A percentile compares a stretch with the other conserved stretches of the same genome.
phyloP scores from a whole-genome alignment of 2,888 invertebrate species.

The Caenorhabditis imperialis region DNA sequence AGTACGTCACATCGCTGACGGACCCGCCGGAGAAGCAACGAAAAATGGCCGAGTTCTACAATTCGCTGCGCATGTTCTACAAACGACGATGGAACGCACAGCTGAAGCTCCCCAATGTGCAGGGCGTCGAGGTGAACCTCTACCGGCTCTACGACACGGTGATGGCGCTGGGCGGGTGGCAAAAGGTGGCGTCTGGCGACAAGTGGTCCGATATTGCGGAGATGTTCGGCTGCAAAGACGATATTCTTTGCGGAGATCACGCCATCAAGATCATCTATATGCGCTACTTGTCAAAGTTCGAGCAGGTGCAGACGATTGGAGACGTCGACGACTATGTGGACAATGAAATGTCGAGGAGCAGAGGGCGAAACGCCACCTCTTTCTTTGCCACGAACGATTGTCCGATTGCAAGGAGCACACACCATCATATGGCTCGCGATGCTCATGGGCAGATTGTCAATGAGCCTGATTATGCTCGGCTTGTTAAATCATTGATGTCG shows the following conservation, averaged over 20 bases:
- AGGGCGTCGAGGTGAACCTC: constrained; percentile 92
- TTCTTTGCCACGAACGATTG: constrained; percentile 71
- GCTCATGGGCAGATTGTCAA: constrained; percentile 56
- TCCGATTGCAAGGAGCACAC: constrained; percentile 61
- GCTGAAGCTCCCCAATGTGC: constrained; percentile 85
- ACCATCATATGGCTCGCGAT: constrained; percentile 51
- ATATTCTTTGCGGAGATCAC: constrained; percentile 90
- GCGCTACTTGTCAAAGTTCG: constrained; percentile 74
- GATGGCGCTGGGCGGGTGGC: constrained; percentile 92
- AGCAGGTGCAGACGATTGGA: constrained; percentile 73
- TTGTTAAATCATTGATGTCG: constrained; percentile 92
- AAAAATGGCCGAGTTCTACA: constrained; percentile 78
- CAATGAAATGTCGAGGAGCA: constrained; percentile 57
- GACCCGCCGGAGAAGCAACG: constrained; percentile 81
- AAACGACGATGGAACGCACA: constrained; percentile 80
- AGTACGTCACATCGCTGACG: constrained; percentile 67
- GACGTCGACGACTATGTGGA: constrained; percentile 71
- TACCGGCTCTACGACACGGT: constrained; percentile 92
- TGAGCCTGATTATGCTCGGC: constrained; percentile 83
- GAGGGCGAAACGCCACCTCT: constrained; percentile 55
- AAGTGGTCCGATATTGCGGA: constrained; percentile 75
- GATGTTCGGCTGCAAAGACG: constrained; percentile 83
- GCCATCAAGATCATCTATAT: constrained; percentile 83
- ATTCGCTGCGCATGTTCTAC: constrained; percentile 70
- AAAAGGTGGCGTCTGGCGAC: constrained; percentile 84